phyloP scores from a whole-genome alignment of 2,797 vertebrate species.

The Vespertilio murinus region DNA sequence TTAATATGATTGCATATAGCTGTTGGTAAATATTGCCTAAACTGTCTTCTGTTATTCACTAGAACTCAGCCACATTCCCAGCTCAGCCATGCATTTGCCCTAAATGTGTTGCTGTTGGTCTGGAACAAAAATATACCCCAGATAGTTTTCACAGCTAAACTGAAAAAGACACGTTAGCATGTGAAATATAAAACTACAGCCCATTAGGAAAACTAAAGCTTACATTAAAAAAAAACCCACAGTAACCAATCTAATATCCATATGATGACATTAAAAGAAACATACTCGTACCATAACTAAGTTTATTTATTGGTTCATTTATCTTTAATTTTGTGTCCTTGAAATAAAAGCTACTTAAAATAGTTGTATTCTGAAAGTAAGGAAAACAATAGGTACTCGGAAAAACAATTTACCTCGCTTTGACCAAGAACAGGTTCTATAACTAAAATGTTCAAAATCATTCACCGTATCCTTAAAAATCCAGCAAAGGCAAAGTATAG shows the following conservation, averaged over 20 bases:
- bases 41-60: not conserved
- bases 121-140: not conserved
- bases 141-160: not conserved
- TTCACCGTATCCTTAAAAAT: not conserved
- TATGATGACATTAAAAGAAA: not conserved
- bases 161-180: not conserved
- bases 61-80: not conserved
- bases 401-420: not conserved
- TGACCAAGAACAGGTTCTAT: not conserved
- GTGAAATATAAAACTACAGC: not conserved
- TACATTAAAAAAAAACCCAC: not conserved
- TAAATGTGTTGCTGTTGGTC: not conserved
- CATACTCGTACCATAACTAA: not conserved
- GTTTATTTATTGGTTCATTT: not conserved
- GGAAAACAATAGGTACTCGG: not conserved
- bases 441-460: conserved; percentile 13
- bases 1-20: not conserved
- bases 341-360: not conserved
- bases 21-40: not conserved
- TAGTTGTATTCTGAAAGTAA: not conserved
- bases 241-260: not conserved
- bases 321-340: not conserved
- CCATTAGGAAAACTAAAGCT: not conserved
- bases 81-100: not conserved
- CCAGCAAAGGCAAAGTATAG: not conserved